Base-by-base conservation (phyloP, 1,140 invertebrate genomes). In the Solenopsis fugax region DNA sequence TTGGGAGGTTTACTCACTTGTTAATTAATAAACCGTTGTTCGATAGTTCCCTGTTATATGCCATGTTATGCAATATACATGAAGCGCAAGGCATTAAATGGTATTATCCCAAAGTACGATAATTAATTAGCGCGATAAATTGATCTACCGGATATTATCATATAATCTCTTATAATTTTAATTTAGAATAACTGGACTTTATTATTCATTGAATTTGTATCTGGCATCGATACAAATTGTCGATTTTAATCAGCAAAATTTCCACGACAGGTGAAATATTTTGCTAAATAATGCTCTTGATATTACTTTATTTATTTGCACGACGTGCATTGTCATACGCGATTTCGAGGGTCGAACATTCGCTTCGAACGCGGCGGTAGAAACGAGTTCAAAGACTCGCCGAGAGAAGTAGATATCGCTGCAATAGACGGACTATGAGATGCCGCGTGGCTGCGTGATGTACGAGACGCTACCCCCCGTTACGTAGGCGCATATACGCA, bases 1-100 rank as follows among this genome's bases (percentile, higher is more conserved):
- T 48, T 56, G 69, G 13, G n/a, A 80, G 18, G 56, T 73, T 60
- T 50, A 75, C 80, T 60, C 67, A 48, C 41, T 21, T 67, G 48
- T 84, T 73, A 73, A 75, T 84, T 73, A 84, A 84, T 60, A 84
- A 69, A 75, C 54, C 29, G 18, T 45, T 48, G 52, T 73, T 84
- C 69, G 54, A 73, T 84, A 73, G 54, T 78, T 84, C 24, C 29
- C 54, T 45, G 12, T 34, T 73, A 56, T 60, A 24, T 56, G 41
- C 65, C 10, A 12, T 48, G 45, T 48, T 82, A 73, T 41, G 12
- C 52, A 34, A 60, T 73, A 60, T 58, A 73, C 48, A 82, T 52
- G 34, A 56, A 60, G 41, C 54, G 24, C 41, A 73, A 73, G 24
- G 41, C 16, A 60, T 58, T 48, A 84, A 60, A 84, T 60, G 45